These are phyloP conservation scores for Paramormyrops hopkinsi DNA, from an alignment of 2,797 vertebrate genomes.

Conservation along the genomic window DNA sequence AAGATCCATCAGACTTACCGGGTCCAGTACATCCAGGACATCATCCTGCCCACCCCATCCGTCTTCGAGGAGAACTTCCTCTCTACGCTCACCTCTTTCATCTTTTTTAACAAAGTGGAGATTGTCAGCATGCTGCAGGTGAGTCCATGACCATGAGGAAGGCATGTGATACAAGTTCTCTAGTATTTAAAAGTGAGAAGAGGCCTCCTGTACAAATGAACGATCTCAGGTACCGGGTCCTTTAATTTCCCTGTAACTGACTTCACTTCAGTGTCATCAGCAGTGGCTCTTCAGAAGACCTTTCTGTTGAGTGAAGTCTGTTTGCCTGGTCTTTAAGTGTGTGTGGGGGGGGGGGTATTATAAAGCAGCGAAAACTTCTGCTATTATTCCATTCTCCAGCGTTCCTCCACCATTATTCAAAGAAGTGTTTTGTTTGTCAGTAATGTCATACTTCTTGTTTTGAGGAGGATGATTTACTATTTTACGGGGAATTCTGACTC, in stretches of 20 bases:
- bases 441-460: neutral
- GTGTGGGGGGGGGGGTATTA: neutral
- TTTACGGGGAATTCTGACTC: neutral
- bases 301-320: neutral
- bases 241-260: neutral
- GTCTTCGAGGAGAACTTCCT: constrained; percentile 99
- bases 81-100: constrained; percentile 96
- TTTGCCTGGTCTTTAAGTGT: neutral
- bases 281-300: neutral
- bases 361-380: neutral
- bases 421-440: neutral
- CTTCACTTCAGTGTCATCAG: neutral
- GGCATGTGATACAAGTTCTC: neutral
- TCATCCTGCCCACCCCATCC: constrained; percentile 96
- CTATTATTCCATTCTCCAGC: neutral
- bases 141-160: constrained; percentile 41
- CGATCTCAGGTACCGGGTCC: neutral
- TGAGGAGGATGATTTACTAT: neutral
- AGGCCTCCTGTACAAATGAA: neutral
- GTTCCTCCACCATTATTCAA: neutral
- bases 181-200: neutral
- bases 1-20: constrained; percentile 99
- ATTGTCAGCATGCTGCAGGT: constrained; percentile 99
- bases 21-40: constrained; percentile 99
- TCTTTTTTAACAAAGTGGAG: constrained; percentile 99